Evolutionary conservation across 1,140 invertebrate genomes (phyloP).

Genomic region (Drosophila bocki): DNA sequence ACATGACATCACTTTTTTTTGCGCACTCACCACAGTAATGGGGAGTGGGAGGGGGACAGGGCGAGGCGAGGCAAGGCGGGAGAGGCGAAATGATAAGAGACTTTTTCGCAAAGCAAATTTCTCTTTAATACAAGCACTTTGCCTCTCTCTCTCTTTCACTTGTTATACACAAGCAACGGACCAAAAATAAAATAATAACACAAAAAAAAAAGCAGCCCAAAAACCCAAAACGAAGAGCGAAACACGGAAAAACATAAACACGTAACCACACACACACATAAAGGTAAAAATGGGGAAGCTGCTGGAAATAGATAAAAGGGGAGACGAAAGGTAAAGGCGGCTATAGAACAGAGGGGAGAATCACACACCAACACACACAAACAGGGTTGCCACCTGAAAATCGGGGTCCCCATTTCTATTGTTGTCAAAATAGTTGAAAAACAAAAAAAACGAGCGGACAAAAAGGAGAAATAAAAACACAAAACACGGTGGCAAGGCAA

Average conservation of each 20-base stretch:
- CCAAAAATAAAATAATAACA: conserved; percentile 79
- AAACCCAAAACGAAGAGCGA: conserved; percentile 47
- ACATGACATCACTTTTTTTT: conserved; percentile 82
- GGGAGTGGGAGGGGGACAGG: conserved; percentile 10
- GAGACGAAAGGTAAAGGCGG: neutral
- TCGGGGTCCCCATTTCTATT: conserved; percentile 24
- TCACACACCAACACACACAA: conserved; percentile 31
- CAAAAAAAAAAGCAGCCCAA: conserved; percentile 40
- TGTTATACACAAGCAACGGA: conserved; percentile 58
- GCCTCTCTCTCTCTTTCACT: conserved; percentile 12
- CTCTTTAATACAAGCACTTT: conserved; percentile 20
- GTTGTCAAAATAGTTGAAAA: conserved; percentile 20
- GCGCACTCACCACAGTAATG: conserved; percentile 80
- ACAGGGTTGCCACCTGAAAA: conserved; percentile 41
- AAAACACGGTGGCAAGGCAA: conserved; percentile 22
- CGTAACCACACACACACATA: conserved; percentile 64
- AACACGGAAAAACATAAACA: conserved; percentile 79
- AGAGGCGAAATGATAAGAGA: conserved; percentile 20
- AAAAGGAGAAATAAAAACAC: conserved; percentile 12
- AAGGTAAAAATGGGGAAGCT: conserved; percentile 74
- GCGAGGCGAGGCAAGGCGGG: conserved; percentile 2
- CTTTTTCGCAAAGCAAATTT: conserved; percentile 4
- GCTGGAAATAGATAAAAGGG: conserved; percentile 58
- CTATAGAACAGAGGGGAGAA: conserved; percentile 13
- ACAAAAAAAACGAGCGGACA: neutral